phyloP scores from a whole-genome alignment of 1,140 invertebrate genomes.

The Bombus vancouverensis region DNA sequence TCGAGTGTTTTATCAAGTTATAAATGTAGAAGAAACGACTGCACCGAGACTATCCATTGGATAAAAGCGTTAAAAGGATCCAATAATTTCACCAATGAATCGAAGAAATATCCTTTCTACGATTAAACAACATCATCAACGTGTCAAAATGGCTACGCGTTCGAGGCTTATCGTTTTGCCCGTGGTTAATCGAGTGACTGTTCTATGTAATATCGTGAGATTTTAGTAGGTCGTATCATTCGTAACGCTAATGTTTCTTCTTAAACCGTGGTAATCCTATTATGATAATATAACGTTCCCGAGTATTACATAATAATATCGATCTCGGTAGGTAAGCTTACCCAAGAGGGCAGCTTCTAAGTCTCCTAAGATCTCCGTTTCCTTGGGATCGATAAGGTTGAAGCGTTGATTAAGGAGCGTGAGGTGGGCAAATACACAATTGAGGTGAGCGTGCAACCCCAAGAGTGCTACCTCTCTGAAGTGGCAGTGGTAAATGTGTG shows the following conservation, averaged over 20 bases:
- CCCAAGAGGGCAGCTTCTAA: slow-evolving; percentile 88
- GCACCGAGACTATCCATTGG: no score
- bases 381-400: slow-evolving; percentile 96
- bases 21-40: not conserved
- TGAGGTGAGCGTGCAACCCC: slow-evolving; percentile 96
- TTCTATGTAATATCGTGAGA: slow-evolving; percentile 14
- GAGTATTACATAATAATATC: slow-evolving; percentile 32
- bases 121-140: not conserved
- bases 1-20: no score
- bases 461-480: slow-evolving; percentile 96
- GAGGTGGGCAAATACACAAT: slow-evolving; percentile 98
- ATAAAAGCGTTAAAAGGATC: not conserved
- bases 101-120: not conserved
- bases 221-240: slow-evolving; percentile 2
- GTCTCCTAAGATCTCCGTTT: slow-evolving; percentile 96
- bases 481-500: slow-evolving; percentile 98
- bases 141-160: not conserved
- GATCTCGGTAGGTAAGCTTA: slow-evolving; percentile 61
- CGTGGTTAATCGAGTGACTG: not conserved
- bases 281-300: slow-evolving; percentile 13
- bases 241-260: not conserved
- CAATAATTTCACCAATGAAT: not conserved
- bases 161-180: not conserved
- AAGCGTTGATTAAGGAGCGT: slow-evolving; percentile 96
- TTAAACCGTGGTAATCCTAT: slow-evolving; percentile 8